Evolutionary conservation across 1,140 invertebrate genomes (phyloP).

Genomic region (Habropoda laboriosa): DNA sequence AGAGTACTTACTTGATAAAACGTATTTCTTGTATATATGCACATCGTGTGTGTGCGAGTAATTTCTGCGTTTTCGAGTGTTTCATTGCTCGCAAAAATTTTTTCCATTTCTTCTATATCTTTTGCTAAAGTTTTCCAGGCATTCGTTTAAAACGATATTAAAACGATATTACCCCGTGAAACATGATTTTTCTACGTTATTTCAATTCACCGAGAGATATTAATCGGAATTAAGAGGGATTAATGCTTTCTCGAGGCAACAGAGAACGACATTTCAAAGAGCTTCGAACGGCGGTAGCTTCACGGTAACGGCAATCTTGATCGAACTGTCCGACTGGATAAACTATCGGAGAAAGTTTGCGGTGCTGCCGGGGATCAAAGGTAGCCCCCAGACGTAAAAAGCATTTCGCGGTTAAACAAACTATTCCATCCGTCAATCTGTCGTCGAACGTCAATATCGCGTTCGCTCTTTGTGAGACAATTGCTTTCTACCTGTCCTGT

Average conservation of each 20-base stretch:
- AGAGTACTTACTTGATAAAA: slow-evolving; percentile 7
- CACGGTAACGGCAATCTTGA: slow-evolving; percentile 11
- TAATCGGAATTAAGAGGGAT: background rate
- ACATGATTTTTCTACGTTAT: no score
- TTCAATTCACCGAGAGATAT: no score
- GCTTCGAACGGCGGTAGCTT: background rate
- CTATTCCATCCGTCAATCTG: slow-evolving; percentile 20
- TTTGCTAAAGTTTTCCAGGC: background rate
- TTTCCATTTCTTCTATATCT: background rate
- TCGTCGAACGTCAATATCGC: background rate
- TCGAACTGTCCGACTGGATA: slow-evolving; percentile 18
- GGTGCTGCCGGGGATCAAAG: background rate
- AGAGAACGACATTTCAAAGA: background rate
- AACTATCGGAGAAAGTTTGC: slow-evolving; percentile 39
- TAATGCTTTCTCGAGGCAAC: background rate
- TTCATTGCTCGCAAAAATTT: background rate
- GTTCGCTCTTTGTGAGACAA: background rate
- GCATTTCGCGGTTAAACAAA: slow-evolving; percentile 17
- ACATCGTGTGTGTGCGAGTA: background rate
- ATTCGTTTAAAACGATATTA: no score
- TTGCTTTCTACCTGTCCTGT: background rate
- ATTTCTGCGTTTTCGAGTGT: background rate
- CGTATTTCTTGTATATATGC: slow-evolving; percentile 40
- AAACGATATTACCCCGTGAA: no score
- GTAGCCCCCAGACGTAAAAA: slow-evolving; percentile 7